phyloP scores from a whole-genome alignment of 1,140 invertebrate genomes.

The Sesamia nonagrioides region DNA sequence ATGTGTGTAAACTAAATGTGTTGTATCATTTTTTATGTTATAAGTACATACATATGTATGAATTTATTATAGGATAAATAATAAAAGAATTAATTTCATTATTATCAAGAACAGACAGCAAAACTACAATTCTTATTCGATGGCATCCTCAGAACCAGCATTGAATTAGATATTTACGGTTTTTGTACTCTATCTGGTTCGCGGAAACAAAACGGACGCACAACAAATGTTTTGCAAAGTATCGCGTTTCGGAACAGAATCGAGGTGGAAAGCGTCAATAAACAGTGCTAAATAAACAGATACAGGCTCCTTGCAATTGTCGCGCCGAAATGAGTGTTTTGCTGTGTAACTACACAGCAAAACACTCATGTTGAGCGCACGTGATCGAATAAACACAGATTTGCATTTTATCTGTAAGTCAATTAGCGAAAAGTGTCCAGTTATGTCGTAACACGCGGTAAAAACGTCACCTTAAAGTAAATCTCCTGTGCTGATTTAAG shows the following conservation, averaged over 20 bases:
- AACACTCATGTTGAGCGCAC: not conserved
- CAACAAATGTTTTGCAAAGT: not conserved
- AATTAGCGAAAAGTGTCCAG: constrained; percentile 4
- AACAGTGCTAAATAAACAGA: constrained; percentile 15
- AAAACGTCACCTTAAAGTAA: not conserved
- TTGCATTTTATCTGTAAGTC: not conserved
- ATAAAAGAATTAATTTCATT: no score
- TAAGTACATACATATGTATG: no score
- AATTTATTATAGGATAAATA: no score
- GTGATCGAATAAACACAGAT: not conserved
- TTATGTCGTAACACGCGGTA: not conserved
- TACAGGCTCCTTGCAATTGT: constrained; percentile 2
- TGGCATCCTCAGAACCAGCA: no score
- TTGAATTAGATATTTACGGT: no score
- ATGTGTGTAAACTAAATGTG: no score
- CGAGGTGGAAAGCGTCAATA: not conserved
- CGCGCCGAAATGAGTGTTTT: no score
- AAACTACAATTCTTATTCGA: no score
- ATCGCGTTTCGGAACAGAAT: not conserved
- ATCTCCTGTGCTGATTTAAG: not conserved
- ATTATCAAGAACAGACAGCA: no score
- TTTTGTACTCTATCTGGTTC: not conserved
- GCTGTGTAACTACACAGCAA: not conserved
- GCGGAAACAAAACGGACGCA: not conserved
- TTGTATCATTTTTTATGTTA: no score